A percentile compares a stretch with the other conserved stretches of the same genome.
phyloP scores from a whole-genome alignment of 1,140 invertebrate species.

The Drosophila arawakana region DNA sequence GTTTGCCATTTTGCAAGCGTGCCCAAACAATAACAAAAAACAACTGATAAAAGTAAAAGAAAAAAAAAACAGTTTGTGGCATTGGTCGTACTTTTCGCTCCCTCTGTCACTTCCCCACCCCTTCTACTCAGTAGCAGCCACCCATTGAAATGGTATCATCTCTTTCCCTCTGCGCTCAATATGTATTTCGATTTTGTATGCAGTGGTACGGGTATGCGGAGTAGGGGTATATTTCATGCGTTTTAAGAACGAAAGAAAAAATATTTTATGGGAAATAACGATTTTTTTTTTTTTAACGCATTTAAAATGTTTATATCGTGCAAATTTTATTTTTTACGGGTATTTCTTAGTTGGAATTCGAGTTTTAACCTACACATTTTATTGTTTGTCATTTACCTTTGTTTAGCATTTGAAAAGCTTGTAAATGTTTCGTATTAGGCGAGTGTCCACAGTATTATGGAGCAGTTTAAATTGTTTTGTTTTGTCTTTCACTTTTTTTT shows the following conservation, averaged over 20 bases:
- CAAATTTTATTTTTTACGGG: too few species aligned
- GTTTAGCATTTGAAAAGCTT: not conserved
- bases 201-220: too few species aligned
- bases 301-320: too few species aligned
- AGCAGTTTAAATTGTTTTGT: not conserved
- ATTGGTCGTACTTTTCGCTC: conserved; percentile 20
- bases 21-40: conserved; percentile 37
- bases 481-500: conserved; percentile 2
- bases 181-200: too few species aligned
- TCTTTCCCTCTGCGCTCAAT: too few species aligned
- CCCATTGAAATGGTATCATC: conserved; percentile 13
- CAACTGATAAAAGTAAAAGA: conserved; percentile 23
- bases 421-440: not conserved
- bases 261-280: too few species aligned
- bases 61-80: conserved; percentile 43
- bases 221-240: too few species aligned
- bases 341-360: too few species aligned
- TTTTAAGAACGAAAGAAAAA: too few species aligned
- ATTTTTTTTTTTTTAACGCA: too few species aligned
- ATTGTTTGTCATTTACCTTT: not conserved
- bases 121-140: not conserved
- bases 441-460: not conserved
- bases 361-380: too few species aligned
- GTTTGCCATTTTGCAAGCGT: conserved; percentile 45
- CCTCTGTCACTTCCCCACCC: not conserved